Percentiles rank a stretch among this genome's conserved stretches.
Conservation (phyloP, 2,797 vertebrate species). For the Distichodus sexfasciatus region DNA sequence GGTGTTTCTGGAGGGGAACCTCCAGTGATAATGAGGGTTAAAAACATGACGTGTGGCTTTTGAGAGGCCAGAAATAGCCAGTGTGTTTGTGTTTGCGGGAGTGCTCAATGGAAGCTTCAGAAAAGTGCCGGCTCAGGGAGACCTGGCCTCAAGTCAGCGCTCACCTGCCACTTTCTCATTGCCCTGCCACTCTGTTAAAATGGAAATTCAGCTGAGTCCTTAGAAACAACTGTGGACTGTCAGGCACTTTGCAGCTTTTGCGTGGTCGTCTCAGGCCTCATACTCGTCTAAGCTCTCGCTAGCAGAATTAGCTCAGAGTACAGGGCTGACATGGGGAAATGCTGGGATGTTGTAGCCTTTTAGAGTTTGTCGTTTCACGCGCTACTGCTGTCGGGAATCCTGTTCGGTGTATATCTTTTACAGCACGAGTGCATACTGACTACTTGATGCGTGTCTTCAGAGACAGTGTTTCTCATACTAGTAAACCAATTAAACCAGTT, state of each 20-base stretch:
- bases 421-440: too few species aligned
- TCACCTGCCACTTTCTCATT: conserved; percentile 19
- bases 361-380: background rate
- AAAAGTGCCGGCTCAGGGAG: background rate
- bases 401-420: too few species aligned
- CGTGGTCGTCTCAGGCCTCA: background rate
- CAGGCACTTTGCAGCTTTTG: background rate
- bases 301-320: background rate
- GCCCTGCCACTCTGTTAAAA: background rate
- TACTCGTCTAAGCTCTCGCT: background rate
- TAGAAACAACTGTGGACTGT: background rate
- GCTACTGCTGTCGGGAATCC: background rate
- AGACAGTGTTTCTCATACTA: too few species aligned
- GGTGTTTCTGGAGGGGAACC: conserved; percentile 3
- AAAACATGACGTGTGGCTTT: background rate
- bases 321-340: too few species aligned
- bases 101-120: background rate
- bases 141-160: conserved; percentile 7
- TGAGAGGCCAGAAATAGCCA: too few species aligned
- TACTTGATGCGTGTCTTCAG: too few species aligned
- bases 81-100: background rate
- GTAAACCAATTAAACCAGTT: too few species aligned
- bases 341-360: too few species aligned
- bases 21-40: conserved; percentile 1
- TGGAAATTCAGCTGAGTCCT: conserved; percentile 5